Percentiles rank a stretch among this genome's conserved stretches.
phyloP scores from a whole-genome alignment of 1,140 invertebrate species.

The Neelides sp. region DNA sequence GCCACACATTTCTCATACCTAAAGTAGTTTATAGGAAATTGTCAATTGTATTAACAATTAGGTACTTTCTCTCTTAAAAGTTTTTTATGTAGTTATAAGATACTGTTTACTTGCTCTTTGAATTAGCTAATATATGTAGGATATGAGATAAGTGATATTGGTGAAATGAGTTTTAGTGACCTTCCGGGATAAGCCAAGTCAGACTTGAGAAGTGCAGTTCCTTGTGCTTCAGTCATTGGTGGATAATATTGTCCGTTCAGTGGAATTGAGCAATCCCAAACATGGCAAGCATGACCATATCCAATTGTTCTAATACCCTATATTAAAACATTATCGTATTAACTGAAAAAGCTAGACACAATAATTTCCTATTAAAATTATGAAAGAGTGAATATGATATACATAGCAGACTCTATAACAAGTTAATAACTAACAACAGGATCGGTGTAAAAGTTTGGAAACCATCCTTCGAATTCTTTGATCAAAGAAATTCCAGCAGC shows the following conservation, averaged over 20 bases:
- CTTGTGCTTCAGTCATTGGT: constrained; percentile 19
- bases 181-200: constrained; percentile 16
- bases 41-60: too few species aligned
- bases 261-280: constrained; percentile 23
- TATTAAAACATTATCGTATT: not conserved
- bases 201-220: constrained; percentile 13
- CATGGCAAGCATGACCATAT: constrained; percentile 27
- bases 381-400: not conserved
- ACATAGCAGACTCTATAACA: not conserved
- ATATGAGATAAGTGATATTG: too few species aligned
- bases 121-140: too few species aligned
- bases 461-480: constrained; percentile 29
- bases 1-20: too few species aligned
- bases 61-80: too few species aligned
- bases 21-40: too few species aligned
- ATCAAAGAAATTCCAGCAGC: constrained; percentile 19
- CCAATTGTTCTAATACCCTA: constrained; percentile 27
- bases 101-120: too few species aligned
- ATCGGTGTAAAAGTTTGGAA: constrained; percentile 26
- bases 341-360: not conserved
- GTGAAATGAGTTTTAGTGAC: too few species aligned
- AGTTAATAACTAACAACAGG: constrained; percentile 13
- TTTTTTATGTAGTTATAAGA: too few species aligned
- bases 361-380: not conserved
- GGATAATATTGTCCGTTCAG: constrained; percentile 22